A percentile compares a stretch with the other conserved stretches of the same genome.
These are phyloP conservation scores for Metridium senile DNA, from an alignment of 92 coral and sea anemone species.

Conservation along the genomic window DNA sequence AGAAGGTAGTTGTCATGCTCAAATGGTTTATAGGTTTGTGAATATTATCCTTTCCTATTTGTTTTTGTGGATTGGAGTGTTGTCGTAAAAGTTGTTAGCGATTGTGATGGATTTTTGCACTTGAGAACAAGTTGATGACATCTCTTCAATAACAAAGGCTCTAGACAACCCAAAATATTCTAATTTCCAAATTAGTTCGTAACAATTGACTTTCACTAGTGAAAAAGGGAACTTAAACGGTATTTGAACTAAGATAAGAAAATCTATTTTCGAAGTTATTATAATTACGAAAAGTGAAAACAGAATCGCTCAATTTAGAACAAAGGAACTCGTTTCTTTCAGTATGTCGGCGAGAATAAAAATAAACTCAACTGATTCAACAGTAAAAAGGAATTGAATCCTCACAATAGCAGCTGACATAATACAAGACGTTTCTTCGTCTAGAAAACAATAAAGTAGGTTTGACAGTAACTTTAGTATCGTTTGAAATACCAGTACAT, in stretches of 20 bases:
- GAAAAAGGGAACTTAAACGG: not conserved
- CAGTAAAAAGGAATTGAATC: not conserved
- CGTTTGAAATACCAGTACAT: too few species aligned
- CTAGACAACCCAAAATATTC: too few species aligned
- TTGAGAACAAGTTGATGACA: too few species aligned
- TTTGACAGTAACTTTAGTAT: not conserved
- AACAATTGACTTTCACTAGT: too few species aligned
- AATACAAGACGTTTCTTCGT: not conserved
- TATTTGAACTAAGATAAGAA: not conserved
- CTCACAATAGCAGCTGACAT: not conserved
- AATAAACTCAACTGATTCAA: not conserved
- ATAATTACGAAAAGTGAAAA: too few species aligned
- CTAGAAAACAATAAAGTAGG: not conserved
- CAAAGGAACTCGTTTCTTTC: not conserved
- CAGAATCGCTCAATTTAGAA: not conserved
- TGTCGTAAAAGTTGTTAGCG: too few species aligned
- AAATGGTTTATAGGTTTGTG: not conserved
- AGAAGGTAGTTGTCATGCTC: too few species aligned
- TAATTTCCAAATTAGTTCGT: too few species aligned
- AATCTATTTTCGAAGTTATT: too few species aligned
- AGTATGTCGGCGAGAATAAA: not conserved
- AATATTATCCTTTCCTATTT: not conserved
- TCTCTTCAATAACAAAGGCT: too few species aligned
- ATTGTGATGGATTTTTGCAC: too few species aligned
- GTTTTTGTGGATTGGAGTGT: too few species aligned